phyloP scores from a whole-genome alignment of 2,113 vertebrate species.

The Sardina pilchardus region DNA sequence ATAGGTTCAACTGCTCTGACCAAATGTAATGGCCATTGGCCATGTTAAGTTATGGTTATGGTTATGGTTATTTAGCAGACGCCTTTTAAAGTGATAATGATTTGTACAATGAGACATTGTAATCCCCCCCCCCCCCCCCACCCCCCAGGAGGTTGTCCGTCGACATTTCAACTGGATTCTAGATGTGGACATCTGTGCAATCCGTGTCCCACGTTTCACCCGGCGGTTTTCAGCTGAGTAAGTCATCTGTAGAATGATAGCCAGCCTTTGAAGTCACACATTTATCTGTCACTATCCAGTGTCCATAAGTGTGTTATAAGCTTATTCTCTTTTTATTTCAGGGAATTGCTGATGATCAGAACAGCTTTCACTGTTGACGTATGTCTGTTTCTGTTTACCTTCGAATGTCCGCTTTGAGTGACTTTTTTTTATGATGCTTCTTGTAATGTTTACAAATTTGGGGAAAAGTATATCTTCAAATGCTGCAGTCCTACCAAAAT shows the following conservation, averaged over 20 bases:
- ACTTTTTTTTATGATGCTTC: neutral
- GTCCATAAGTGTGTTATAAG: neutral
- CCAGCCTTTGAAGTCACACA: neutral
- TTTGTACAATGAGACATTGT: neutral
- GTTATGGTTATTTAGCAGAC: too few relatives aligned
- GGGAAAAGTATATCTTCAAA: neutral
- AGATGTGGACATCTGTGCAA: neutral
- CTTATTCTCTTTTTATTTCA: neutral
- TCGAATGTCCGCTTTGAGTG: neutral
- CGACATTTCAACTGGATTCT: neutral
- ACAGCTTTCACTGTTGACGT: neutral
- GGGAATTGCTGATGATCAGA: neutral
- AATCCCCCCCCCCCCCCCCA: too few relatives aligned
- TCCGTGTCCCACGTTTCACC: neutral
- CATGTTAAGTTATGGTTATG: too few relatives aligned
- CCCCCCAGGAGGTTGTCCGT: neutral
- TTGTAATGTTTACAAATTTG: neutral
- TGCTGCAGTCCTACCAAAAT: neutral
- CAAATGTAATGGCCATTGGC: neutral
- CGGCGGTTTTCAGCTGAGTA: neutral
- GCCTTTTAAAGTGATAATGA: too few relatives aligned
- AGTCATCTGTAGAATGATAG: neutral
- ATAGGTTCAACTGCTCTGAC: neutral
- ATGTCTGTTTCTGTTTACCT: neutral
- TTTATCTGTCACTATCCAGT: neutral